A percentile compares a stretch with the other conserved stretches of the same genome.
phyloP scores from a whole-genome alignment of 2,888 invertebrate genomes.

The Spisula subtruncata region DNA sequence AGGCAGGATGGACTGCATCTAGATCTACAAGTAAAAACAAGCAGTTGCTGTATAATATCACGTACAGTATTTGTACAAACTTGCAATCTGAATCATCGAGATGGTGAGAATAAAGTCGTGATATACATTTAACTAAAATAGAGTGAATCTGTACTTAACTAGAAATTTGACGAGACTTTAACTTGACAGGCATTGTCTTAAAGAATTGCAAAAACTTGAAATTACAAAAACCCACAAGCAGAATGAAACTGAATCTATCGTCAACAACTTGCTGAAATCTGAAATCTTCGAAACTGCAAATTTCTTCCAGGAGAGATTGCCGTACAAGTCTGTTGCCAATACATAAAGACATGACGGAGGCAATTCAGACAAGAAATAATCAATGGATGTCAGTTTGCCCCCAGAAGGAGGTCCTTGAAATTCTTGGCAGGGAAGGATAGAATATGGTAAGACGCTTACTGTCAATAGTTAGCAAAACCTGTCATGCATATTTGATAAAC shows the following conservation, averaged over 20 bases:
- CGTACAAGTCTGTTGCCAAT: background rate
- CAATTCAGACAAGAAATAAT: conserved; percentile 4
- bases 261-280: background rate
- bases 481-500: conserved; percentile 14
- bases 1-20: too few relatives aligned
- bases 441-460: background rate
- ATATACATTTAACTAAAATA: background rate
- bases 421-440: background rate
- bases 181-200: background rate
- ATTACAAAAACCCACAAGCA: background rate
- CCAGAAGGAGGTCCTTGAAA: conserved; percentile 16
- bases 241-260: background rate
- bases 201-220: background rate
- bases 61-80: too few relatives aligned
- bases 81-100: too few relatives aligned
- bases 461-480: conserved; percentile 7
- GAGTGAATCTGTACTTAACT: background rate
- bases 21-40: too few relatives aligned
- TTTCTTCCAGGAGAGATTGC: background rate
- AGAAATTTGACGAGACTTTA: background rate
- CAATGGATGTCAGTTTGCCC: conserved; percentile 9
- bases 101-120: background rate
- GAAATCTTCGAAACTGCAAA: background rate
- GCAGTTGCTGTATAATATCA: too few relatives aligned
- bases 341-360: conserved; percentile 17